These are phyloP conservation scores for Drosophila ficusphila DNA, from an alignment of 1,140 invertebrate genomes.

Conservation along the genomic window DNA sequence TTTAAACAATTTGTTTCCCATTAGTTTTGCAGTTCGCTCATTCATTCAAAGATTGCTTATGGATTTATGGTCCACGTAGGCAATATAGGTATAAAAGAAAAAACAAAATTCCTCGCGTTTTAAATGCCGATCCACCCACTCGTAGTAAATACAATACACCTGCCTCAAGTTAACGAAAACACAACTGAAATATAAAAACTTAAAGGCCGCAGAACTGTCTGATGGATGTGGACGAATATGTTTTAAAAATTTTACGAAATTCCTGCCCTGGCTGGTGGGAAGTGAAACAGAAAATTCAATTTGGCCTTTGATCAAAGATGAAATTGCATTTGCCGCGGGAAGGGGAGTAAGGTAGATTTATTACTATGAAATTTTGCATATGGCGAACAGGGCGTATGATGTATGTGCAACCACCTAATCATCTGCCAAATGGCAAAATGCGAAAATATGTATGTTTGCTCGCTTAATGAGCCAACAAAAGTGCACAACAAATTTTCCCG, in stretches of 20 bases:
- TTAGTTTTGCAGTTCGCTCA: slow-evolving; percentile 33
- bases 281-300: slow-evolving; percentile 35
- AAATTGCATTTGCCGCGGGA: slow-evolving; percentile 26
- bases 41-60: slow-evolving; percentile 1
- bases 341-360: slow-evolving; percentile 16
- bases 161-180: slow-evolving; percentile 12
- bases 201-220: slow-evolving; percentile 10
- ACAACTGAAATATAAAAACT: slow-evolving; percentile 23
- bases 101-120: slow-evolving; percentile 6
- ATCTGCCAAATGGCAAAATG: slow-evolving; percentile 41
- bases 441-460: slow-evolving; percentile 60
- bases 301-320: slow-evolving; percentile 39
- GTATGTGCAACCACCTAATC: slow-evolving; percentile 32
- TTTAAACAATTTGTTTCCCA: slow-evolving; percentile 28
- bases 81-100: slow-evolving; percentile 3
- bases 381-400: slow-evolving; percentile 42
- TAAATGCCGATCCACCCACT: slow-evolving; percentile 29
- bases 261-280: slow-evolving; percentile 7
- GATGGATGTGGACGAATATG: slow-evolving; percentile 40
- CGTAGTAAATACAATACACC: slow-evolving; percentile 41
- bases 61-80: slow-evolving; percentile 20
- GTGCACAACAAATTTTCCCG: slow-evolving; percentile 1
- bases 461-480: slow-evolving; percentile 76
- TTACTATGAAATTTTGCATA: slow-evolving; percentile 50
- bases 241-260: slow-evolving; percentile 28